Base-by-base conservation (phyloP, 64 coral and sea anemone species). In the Anthopleura sola region DNA sequence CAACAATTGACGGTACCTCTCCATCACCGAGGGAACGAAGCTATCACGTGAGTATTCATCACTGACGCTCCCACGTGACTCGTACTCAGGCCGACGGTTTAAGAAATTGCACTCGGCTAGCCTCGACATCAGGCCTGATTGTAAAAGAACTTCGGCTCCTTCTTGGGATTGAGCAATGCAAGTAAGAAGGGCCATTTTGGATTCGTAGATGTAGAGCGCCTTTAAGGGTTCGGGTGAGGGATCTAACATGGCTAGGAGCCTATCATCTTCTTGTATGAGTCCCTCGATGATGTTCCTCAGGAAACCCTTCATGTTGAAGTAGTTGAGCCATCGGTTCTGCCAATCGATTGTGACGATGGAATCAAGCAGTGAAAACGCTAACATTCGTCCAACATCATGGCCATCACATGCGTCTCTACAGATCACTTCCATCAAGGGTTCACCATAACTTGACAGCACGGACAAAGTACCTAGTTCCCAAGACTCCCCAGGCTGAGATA, bases 321-420 rank as follows among this genome's bases (percentile, higher is more conserved):
- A 99, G 60, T 87, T 86, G 15, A 99, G 64, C 97, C 97, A 99
- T 0, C 97, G 97, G 17, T 90, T 91, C 78, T 94, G 97, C 97
- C 97, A 94, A 75, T 99, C 97, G 20, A 99, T 92, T 21, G 87
- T 78, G 37, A 94, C 86, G 60, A 99, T 90, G 50, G 92, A 81
- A 87, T 99, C 93, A 31, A 99, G 75, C 39, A 99, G 90, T 7
- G 97, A 94, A 55, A 91, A 99, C 1, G 97, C 97, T 58, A 99
- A 83, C 97, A 99, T 99, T 81, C 97, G 86, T 38, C 92, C 90
- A 14, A 99, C 87, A 77, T 99, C 97, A 75, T 99, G 97, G 0
- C 97, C 97, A 92, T 99, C 97, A 71, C 97, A 99, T 33, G 97
- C 90, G 55, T 99, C 97, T 33, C 97, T 87, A 68, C 97, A 92